These are phyloP conservation scores for Tetropium fuscum DNA, from an alignment of 2,888 invertebrate genomes.

Conservation along the genomic window DNA sequence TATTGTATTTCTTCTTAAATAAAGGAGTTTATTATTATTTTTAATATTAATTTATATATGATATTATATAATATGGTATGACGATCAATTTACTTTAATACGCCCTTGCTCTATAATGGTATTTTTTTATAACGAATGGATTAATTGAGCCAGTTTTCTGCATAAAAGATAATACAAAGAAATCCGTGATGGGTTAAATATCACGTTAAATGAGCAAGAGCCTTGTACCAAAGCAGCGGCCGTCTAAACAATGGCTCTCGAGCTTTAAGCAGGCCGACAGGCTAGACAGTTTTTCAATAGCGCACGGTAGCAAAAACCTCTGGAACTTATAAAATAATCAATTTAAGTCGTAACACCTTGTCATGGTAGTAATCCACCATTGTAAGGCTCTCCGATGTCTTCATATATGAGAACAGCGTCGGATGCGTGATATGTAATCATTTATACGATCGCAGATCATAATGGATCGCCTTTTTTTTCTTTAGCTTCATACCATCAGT, in stretches of 20 bases:
- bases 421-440: not conserved
- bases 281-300: constrained; percentile 27
- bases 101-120: too few species aligned
- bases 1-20: too few species aligned
- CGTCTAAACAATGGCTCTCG: constrained; percentile 28
- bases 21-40: too few species aligned
- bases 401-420: constrained; percentile 3
- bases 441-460: not conserved
- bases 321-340: constrained; percentile 27
- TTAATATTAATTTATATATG: too few species aligned
- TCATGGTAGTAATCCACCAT: constrained; percentile 11
- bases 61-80: too few species aligned
- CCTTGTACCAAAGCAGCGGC: constrained; percentile 10
- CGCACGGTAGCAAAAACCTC: constrained; percentile 30
- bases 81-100: too few species aligned
- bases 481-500: too few species aligned
- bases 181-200: constrained; percentile 41
- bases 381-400: constrained; percentile 5
- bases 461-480: not conserved
- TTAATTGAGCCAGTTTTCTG: too few species aligned
- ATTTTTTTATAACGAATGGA: too few species aligned
- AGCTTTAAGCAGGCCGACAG: constrained; percentile 8
- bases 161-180: constrained; percentile 29
- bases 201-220: constrained; percentile 42
- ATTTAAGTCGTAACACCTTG: constrained; percentile 25